phyloP scores from a whole-genome alignment of 2,797 vertebrate species.

The Orientallactaga sibirica region DNA sequence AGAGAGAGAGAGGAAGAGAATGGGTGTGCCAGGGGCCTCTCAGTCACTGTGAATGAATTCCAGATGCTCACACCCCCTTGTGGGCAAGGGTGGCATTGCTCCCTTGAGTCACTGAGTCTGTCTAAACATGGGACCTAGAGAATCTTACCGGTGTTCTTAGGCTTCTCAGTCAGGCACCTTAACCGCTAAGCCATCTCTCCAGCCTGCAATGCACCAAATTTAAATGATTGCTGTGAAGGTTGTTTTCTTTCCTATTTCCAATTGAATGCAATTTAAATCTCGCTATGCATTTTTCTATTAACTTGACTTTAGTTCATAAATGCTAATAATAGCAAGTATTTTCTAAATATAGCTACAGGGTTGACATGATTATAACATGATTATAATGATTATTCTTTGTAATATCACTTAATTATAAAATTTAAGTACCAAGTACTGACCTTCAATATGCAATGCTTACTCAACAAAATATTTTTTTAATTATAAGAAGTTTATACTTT shows the following conservation, averaged over 20 bases:
- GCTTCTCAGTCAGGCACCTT: no score
- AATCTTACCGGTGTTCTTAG: no score
- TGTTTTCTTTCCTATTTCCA: slow-evolving; percentile 46
- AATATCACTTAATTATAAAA: slow-evolving; percentile 22
- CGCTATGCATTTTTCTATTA: not conserved
- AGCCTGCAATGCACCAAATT: not conserved
- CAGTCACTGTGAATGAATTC: no score
- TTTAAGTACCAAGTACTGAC: not conserved
- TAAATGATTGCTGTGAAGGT: slow-evolving; percentile 11
- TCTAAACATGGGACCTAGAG: no score
- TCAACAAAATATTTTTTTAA: not conserved
- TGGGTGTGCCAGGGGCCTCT: not conserved
- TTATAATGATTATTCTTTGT: slow-evolving; percentile 16
- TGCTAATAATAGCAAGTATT: slow-evolving; percentile 32
- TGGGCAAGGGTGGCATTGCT: no score
- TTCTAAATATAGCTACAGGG: slow-evolving; percentile 8
- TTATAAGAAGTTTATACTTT: not conserved
- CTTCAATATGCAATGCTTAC: not conserved
- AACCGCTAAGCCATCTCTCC: no score
- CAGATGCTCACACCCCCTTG: no score
- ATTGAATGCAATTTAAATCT: slow-evolving; percentile 29
- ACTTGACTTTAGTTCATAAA: not conserved
- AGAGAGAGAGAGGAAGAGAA: not conserved
- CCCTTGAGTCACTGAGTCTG: no score
- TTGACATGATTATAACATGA: not conserved